phyloP scores from a whole-genome alignment of 1,140 invertebrate genomes.

The Diachasmimorpha longicaudata region DNA sequence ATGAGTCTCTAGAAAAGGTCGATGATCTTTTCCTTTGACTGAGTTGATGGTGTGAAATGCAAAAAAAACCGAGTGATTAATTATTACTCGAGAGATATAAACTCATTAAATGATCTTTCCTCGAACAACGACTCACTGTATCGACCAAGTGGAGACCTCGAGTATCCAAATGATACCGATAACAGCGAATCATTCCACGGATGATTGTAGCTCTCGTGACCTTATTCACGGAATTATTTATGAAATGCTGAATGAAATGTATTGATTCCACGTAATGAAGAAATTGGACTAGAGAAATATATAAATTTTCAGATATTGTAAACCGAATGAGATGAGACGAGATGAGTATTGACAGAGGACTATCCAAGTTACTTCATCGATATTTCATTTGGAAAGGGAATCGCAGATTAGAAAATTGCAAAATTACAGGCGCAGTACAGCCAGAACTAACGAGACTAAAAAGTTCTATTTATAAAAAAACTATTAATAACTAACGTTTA shows the following conservation, averaged over 20 bases:
- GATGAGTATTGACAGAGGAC: no score
- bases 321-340: no score
- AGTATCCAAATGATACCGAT: not conserved
- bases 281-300: no score
- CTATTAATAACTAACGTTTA: conserved; percentile 3
- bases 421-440: not conserved
- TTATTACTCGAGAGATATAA: not conserved
- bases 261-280: not conserved
- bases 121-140: not conserved
- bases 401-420: not conserved
- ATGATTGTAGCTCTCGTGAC: not conserved
- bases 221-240: not conserved
- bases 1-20: not conserved
- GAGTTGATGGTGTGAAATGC: not conserved
- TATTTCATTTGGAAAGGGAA: not conserved
- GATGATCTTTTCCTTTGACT: not conserved
- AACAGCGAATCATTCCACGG: not conserved
- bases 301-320: no score
- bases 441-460: not conserved
- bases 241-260: not conserved
- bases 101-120: not conserved
- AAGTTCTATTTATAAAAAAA: not conserved
- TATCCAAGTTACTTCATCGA: no score
- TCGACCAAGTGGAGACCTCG: not conserved
- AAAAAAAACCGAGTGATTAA: not conserved